A percentile compares a stretch with the other conserved stretches of the same genome.
phyloP scores from a whole-genome alignment of 2,888 invertebrate species.

The Apoda limacodes region DNA sequence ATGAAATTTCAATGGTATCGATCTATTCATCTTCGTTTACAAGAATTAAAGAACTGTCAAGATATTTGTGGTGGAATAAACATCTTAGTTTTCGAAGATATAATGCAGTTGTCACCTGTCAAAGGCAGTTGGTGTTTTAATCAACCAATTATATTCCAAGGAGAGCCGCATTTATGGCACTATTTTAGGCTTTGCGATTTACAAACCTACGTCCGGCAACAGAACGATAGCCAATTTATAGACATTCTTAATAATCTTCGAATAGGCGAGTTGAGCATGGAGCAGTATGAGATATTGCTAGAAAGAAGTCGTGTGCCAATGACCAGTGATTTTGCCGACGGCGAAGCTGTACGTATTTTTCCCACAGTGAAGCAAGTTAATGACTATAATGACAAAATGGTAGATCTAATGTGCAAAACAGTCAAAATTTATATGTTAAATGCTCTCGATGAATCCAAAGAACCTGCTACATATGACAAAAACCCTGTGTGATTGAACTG shows the following conservation, averaged over 20 bases:
- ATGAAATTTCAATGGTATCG: constrained; percentile 6
- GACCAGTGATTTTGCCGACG: constrained; percentile 21
- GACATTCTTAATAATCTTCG: not conserved
- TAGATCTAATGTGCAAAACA: constrained; percentile 4
- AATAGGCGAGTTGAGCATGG: not conserved
- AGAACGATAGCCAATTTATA: constrained; percentile 1
- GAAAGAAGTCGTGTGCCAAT: constrained; percentile 16
- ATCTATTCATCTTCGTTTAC: constrained; percentile 2
- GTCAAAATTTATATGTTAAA: no score
- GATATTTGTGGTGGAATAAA: constrained; percentile 6
- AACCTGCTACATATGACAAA: no score
- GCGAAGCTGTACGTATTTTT: constrained; percentile 21
- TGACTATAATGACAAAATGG: constrained; percentile 20
- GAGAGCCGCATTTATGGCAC: constrained; percentile 17
- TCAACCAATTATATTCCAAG: constrained; percentile 1
- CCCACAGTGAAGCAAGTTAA: constrained; percentile 23
- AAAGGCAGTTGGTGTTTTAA: constrained; percentile 3
- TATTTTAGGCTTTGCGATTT: constrained; percentile 2
- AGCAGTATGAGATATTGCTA: constrained; percentile 4
- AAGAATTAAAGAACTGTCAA: constrained; percentile 5
- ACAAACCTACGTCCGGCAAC: constrained; percentile 1
- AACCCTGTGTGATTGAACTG: no score
- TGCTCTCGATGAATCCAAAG: no score
- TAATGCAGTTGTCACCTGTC: constrained; percentile 5
- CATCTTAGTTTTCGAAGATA: constrained; percentile 3